These are phyloP conservation scores for Micromussa lordhowensis DNA, from an alignment of 92 coral and sea anemone genomes.

Conservation along the genomic window DNA sequence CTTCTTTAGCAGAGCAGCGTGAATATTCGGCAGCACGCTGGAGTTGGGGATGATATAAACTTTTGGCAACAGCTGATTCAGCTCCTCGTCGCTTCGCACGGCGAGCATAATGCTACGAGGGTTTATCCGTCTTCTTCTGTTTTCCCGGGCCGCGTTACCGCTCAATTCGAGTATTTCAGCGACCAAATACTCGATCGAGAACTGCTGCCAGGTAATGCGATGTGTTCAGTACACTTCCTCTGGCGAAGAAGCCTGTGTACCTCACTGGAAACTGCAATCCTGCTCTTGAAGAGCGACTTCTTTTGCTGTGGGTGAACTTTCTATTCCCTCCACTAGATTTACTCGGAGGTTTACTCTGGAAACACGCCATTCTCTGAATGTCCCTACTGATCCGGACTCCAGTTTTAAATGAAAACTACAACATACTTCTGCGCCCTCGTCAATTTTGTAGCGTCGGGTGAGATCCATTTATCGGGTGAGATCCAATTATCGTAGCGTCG, in stretches of 20 bases:
- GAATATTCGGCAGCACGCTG: conserved; percentile 77
- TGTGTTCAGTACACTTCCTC: conserved; percentile 60
- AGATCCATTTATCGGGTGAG: neutral
- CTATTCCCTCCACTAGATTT: neutral
- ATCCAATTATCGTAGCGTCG: neutral
- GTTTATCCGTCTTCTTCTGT: conserved; percentile 59
- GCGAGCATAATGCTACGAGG: conserved; percentile 74
- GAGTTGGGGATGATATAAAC: conserved; percentile 68
- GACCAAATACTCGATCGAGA: conserved; percentile 73
- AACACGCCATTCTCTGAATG: neutral
- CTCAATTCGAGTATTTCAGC: conserved; percentile 78
- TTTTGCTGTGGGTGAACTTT: neutral
- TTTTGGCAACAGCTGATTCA: conserved; percentile 56
- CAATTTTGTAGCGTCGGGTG: neutral
- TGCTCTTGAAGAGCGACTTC: conserved; percentile 49
- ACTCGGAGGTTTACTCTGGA: neutral
- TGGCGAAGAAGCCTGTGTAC: conserved; percentile 59
- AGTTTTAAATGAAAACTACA: neutral
- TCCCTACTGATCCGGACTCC: neutral
- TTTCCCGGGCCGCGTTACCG: conserved; percentile 79
- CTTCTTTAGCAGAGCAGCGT: conserved; percentile 66
- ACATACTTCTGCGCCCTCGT: neutral
- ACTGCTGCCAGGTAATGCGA: conserved; percentile 80
- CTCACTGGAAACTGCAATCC: conserved; percentile 81
- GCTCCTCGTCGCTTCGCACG: conserved; percentile 67